These are phyloP conservation scores for Sebastes taczanowskii DNA, from an alignment of 2,797 vertebrate species.

Conservation along the genomic window DNA sequence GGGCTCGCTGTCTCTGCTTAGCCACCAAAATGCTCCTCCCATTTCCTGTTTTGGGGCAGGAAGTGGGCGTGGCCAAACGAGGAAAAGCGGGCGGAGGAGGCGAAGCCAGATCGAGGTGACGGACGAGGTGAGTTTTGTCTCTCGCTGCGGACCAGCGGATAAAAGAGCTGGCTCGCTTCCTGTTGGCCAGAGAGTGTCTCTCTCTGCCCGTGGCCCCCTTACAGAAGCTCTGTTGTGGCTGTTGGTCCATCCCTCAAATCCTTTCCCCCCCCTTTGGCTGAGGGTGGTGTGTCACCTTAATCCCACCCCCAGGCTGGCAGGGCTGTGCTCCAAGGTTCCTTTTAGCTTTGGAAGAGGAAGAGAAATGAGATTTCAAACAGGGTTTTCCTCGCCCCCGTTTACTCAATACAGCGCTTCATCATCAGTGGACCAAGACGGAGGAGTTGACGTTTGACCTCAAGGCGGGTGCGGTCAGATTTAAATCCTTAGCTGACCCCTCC, in stretches of 20 bases:
- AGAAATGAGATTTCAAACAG: slow-evolving; percentile 68
- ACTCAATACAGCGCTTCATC: slow-evolving; percentile 78
- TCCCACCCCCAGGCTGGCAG: slow-evolving; percentile 67
- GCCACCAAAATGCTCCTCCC: slow-evolving; percentile 61
- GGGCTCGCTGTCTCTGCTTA: slow-evolving; percentile 63
- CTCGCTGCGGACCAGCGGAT: slow-evolving; percentile 36
- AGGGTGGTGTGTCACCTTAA: slow-evolving; percentile 47
- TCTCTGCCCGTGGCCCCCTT: slow-evolving; percentile 52
- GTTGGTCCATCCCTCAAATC: slow-evolving; percentile 69
- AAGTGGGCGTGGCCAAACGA: slow-evolving; percentile 59
- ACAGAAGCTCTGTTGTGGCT: slow-evolving; percentile 45
- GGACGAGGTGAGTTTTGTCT: slow-evolving; percentile 54
- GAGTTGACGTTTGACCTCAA: slow-evolving; percentile 66
- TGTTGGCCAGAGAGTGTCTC: slow-evolving; percentile 57
- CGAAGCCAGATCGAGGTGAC: slow-evolving; percentile 55
- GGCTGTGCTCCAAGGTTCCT: slow-evolving; percentile 73
- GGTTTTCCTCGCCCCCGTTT: slow-evolving; percentile 53
- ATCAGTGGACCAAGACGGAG: slow-evolving; percentile 61
- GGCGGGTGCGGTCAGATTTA: slow-evolving; percentile 43
- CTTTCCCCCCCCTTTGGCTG: slow-evolving; percentile 57
- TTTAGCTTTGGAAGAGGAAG: slow-evolving; percentile 76
- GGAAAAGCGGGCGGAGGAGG: slow-evolving; percentile 42
- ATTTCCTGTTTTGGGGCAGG: slow-evolving; percentile 61
- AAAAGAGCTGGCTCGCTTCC: slow-evolving; percentile 56
- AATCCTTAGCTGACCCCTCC: slow-evolving; percentile 54